A percentile compares a stretch with the other conserved stretches of the same genome.
These are phyloP conservation scores for Styela clava DNA, from an alignment of 23 tunicate species.

Conservation along the genomic window DNA sequence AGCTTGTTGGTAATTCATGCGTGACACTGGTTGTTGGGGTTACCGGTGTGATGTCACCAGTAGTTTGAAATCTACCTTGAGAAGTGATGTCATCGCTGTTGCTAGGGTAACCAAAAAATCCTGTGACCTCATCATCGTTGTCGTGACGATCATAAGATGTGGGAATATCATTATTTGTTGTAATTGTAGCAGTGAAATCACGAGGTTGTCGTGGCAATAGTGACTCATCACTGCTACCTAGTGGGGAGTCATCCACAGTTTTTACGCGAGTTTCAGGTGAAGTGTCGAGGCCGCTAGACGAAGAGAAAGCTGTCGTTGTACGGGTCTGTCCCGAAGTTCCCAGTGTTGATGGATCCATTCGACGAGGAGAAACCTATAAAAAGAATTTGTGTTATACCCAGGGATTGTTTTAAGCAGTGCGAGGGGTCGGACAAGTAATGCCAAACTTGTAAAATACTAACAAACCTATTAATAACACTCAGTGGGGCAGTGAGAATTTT, in stretches of 20 bases:
- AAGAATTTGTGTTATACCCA: no score
- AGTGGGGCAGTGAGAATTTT: no score
- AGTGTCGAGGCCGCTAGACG: slow-evolving; percentile 8
- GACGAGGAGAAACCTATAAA: slow-evolving; percentile 1
- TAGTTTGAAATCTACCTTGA: not conserved
- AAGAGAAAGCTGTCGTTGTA: not conserved
- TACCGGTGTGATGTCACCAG: not conserved
- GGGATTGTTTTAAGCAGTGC: no score
- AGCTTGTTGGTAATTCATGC: not conserved
- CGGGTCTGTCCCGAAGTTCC: not conserved
- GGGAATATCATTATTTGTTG: not conserved
- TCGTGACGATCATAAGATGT: not conserved
- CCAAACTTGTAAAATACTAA: no score
- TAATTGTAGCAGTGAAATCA: not conserved
- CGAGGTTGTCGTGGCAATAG: slow-evolving; percentile 1
- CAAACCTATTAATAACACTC: no score
- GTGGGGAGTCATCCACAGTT: not conserved
- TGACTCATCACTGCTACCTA: not conserved
- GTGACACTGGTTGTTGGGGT: not conserved
- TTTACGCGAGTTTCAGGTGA: not conserved
- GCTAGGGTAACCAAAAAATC: not conserved
- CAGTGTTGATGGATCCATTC: not conserved
- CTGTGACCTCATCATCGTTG: not conserved
- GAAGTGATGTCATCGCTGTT: slow-evolving; percentile 2
- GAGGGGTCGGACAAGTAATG: no score